Conservation (phyloP, 2,113 vertebrate genomes). For the Glaucidium brasilianum region DNA sequence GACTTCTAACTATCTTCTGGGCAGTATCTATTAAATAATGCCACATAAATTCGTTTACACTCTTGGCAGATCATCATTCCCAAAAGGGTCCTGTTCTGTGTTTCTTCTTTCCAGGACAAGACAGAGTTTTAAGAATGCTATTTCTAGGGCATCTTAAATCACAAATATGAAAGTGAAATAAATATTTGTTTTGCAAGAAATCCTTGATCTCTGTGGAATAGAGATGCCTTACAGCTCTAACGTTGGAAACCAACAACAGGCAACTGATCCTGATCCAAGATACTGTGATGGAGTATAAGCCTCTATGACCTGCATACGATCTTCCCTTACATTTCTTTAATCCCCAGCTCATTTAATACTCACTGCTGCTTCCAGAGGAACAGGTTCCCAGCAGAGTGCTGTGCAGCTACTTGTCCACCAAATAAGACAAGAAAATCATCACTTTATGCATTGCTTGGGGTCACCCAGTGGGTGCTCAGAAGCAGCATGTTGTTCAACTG, state of each 20-base stretch:
- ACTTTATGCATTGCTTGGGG: not conserved
- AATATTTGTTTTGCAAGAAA: not conserved
- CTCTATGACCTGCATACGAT: not conserved
- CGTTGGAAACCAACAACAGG: not conserved
- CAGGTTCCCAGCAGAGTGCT: not conserved
- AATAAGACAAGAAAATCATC: not conserved
- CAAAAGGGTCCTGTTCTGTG: not conserved
- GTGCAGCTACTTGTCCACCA: not conserved
- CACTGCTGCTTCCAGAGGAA: not conserved
- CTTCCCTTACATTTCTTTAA: not conserved
- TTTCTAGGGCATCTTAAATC: not conserved
- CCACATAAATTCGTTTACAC: not conserved
- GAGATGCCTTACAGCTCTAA: not conserved
- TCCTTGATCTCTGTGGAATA: not conserved
- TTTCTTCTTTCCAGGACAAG: not conserved
- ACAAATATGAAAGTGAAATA: slow-evolving; percentile 1
- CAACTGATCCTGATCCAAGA: not conserved
- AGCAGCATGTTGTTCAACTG: not conserved
- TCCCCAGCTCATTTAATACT: not conserved
- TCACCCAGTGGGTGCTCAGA: not conserved
- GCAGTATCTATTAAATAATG: slow-evolving; percentile 3
- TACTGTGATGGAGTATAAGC: not conserved
- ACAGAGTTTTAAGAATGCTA: not conserved
- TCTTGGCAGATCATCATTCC: not conserved
- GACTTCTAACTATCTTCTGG: not conserved